Conservation (phyloP, 2,797 vertebrate genomes). For the Tamandua tetradactyla region DNA sequence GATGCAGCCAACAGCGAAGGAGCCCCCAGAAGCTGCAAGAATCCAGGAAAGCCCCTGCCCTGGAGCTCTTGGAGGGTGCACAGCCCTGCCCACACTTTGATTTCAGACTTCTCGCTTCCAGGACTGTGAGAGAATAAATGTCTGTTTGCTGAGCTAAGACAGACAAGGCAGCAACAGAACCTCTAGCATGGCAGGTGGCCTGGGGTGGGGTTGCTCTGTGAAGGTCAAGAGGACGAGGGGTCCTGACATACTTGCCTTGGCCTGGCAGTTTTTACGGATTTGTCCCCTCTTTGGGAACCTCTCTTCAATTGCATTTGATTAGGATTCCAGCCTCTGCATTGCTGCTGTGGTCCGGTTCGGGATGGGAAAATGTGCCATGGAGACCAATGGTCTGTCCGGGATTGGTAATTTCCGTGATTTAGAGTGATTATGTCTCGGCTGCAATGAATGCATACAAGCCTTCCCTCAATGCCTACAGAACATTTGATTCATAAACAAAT, state of each 20-base stretch:
- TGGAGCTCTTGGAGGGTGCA: too few species aligned
- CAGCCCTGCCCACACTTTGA: too few species aligned
- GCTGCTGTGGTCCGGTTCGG: not conserved
- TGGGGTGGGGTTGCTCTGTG: fast-evolving
- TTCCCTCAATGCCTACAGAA: conserved; percentile 50
- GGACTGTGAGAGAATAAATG: too few species aligned
- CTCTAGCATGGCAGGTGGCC: too few species aligned
- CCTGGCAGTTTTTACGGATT: not conserved
- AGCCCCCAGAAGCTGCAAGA: too few species aligned
- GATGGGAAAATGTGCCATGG: not conserved
- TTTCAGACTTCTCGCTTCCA: too few species aligned
- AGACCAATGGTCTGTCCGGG: not conserved
- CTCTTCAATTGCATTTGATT: not conserved
- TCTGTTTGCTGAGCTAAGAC: too few species aligned
- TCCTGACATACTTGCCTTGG: not conserved
- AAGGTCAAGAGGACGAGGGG: not conserved
- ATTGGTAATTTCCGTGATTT: not conserved
- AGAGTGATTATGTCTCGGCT: conserved; percentile 14
- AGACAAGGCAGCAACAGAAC: too few species aligned
- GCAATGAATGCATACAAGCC: conserved; percentile 49
- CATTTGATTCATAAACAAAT: conserved; percentile 77
- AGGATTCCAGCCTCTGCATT: not conserved
- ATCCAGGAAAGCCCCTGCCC: too few species aligned
- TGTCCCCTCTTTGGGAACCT: not conserved
- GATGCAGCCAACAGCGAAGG: too few species aligned